These are phyloP conservation scores for Megalopta genalis DNA, from an alignment of 1,140 invertebrate genomes.

Conservation along the genomic window DNA sequence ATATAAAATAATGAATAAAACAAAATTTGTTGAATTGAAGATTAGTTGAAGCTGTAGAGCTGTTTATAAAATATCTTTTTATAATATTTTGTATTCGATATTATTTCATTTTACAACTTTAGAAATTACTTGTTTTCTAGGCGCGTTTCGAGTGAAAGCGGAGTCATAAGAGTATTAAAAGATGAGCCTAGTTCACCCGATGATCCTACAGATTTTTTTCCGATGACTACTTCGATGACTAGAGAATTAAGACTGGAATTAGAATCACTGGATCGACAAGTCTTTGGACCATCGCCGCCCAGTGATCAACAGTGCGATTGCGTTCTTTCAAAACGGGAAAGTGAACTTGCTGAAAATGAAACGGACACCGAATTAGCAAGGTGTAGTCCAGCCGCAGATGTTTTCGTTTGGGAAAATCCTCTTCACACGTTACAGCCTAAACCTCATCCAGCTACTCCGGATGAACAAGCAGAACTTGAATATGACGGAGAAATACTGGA, in stretches of 20 bases:
- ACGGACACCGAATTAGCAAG: slow-evolving; percentile 75
- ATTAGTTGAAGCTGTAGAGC: too few species aligned
- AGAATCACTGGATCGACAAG: slow-evolving; percentile 89
- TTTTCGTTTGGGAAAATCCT: slow-evolving; percentile 90
- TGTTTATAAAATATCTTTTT: not conserved
- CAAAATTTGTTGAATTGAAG: too few species aligned
- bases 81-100: not conserved
- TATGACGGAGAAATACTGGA: slow-evolving; percentile 84
- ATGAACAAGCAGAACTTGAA: slow-evolving; percentile 85
- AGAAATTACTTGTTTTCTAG: slow-evolving; percentile 17
- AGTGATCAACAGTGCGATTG: slow-evolving; percentile 73
- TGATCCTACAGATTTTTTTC: slow-evolving; percentile 89
- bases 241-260: slow-evolving; percentile 89
- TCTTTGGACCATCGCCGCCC: slow-evolving; percentile 74
- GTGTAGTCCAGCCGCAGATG: slow-evolving; percentile 81
- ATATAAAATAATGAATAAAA: too few species aligned
- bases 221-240: slow-evolving; percentile 92
- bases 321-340: slow-evolving; percentile 72
- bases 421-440: slow-evolving; percentile 78
- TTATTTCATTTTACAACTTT: not conserved
- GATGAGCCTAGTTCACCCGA: slow-evolving; percentile 87
- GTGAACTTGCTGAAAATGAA: slow-evolving; percentile 73
- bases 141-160: slow-evolving; percentile 70
- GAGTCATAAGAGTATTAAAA: slow-evolving; percentile 69
- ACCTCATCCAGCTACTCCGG: slow-evolving; percentile 82